Evolutionary conservation across 2,888 invertebrate species (phyloP), one percentile per base, ranked within the genome.

Genomic region (Tromatobia lineatoria): DNA sequence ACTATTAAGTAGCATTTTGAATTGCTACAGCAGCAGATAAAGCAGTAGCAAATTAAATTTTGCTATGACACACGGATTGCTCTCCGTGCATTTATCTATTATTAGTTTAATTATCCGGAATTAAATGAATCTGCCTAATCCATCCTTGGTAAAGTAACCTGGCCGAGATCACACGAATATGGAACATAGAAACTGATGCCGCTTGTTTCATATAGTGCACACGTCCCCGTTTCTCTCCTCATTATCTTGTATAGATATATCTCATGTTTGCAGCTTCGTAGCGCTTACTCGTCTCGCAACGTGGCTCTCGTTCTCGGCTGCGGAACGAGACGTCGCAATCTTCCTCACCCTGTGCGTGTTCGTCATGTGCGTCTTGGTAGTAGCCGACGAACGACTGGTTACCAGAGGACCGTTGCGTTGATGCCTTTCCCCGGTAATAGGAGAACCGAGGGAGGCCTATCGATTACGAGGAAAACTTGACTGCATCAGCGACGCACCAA

Each of bases 381-480:
- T 29, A 38, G 71, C 50, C 50, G 64, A 64, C 64, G 50, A 64
- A 50, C 34, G 75, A 61, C 64, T 34, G 61, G 75, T 47, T 25
- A 23, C 25, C 20, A n/a, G n/a, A 45, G 25, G 42, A 64, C 74
- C 64, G 75, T 64, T 70, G 66, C 77, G 70, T 73, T 66, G 79
- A 75, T 45, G 89, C 89, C 90, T 91, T 90, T 91, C 89, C 89
- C 88, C 86, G 87, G 91, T 92, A 92, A 92, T 87, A 88, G 90
- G 91, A 91, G 91, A 91, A 91, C 90, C 89, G 88, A 88, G 90
- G 88, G 90, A 88, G 88, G 88, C 90, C 85, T 92, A 90, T 93
- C 91, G 89, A 90, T 92, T 93, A 91, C 92, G 90, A 89, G 88
- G 89, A 90, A 92, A 93, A 93, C 92, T 92, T 90, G 90, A 90